Base-by-base conservation (phyloP, 1,140 invertebrate species). In the Ganaspis sp. region DNA sequence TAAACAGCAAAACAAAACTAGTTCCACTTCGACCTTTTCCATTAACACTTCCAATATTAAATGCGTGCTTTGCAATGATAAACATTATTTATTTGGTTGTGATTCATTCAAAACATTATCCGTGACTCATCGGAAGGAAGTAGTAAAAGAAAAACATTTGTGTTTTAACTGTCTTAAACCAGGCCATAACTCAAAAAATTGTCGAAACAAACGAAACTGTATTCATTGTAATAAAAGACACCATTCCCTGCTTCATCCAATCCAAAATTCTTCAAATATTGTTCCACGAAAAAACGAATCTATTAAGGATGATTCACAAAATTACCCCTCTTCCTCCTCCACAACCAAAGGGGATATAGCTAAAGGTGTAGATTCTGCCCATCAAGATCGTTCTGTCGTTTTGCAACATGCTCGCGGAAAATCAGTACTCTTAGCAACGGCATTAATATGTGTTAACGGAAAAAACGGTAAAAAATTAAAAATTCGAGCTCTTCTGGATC, bases 131-230 rank as follows among this genome's bases (percentile, higher is more conserved):
- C 38, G 74, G 37, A 72, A 74, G 23, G 42, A 74, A 11, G 42
- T 76, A 17, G 81, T 42, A 11, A 78, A 74, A 26, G 42, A 72
- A 34, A 78, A 78, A 29, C 29, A 54, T 19, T 53, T 15, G 5
- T 82, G 80, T 70, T 80, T 74, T 53, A 53, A 23, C n/a, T 83
- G 80, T 45, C 49, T 79, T 19, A 75, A 73, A 42, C 15, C 42
- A 4, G 64, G 53, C n/a, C 78, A 81, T 70, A 42, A 19, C 70
- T 40, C n/a, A 23, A 74, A 23, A 40, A 26, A 19, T n/a, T 82
- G 81, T 38, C 70, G 69, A 1, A 37, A 8, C 2, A 74, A 70
- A 17, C 11, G 40, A 12, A 82, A 58, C 19, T 80, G 76, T 58
- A 15, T 37, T 6, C 72, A 72, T 54, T 81, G 80, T 40, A 64